These are phyloP conservation scores for Diploptera punctata DNA, from an alignment of 2,888 invertebrate genomes.

Conservation along the genomic window DNA sequence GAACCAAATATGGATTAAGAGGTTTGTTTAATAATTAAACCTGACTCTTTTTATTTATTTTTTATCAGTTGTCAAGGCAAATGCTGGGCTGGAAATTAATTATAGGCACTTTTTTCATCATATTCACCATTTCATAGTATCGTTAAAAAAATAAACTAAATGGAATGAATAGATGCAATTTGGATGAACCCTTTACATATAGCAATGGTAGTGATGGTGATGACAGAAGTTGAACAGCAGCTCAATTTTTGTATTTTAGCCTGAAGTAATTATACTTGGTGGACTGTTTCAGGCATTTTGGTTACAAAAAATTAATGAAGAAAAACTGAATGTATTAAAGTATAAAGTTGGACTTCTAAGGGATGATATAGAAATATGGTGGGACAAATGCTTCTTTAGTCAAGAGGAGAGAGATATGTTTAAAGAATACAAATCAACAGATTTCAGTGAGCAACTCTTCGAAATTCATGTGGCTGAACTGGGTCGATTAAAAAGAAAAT, in stretches of 20 bases:
- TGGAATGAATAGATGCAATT: not conserved
- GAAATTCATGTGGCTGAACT: not conserved
- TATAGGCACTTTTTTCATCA: no score
- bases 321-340: not conserved
- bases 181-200: not conserved
- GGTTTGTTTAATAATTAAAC: no score
- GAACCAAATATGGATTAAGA: no score
- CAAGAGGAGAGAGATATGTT: slow-evolving; percentile 5
- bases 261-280: not conserved
- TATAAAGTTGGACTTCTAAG: not conserved
- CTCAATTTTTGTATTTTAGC: not conserved
- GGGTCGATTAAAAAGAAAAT: not conserved
- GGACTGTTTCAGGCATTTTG: not conserved
- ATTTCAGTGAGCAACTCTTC: not conserved
- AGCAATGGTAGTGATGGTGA: not conserved
- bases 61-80: no score
- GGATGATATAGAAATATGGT: not conserved
- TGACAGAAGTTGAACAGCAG: not conserved
- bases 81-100: no score
- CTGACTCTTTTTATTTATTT: no score
- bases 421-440: slow-evolving; percentile 16
- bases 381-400: slow-evolving; percentile 18
- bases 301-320: not conserved
- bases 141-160: not conserved
- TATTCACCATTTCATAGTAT: not conserved